Base-by-base conservation (phyloP, 2,888 invertebrate species). In the Tromatobia lineatoria region DNA sequence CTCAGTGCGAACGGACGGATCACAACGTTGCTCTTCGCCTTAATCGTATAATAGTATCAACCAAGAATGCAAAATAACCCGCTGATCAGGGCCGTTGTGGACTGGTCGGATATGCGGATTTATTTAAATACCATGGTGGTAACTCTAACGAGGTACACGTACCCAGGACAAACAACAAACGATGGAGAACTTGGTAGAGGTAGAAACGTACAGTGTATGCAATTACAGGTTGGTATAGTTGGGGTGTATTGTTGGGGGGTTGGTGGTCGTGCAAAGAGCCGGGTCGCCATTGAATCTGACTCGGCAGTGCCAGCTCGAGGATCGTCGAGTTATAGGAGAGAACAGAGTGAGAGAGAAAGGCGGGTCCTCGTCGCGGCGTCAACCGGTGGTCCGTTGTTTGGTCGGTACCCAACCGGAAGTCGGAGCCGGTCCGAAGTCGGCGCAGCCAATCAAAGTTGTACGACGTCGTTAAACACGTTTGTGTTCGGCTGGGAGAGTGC, bases 401-500 rank as follows among this genome's bases (percentile, higher is more conserved):
- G 74, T 38, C 45, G 75, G 54, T 69, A 79, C 70, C 70, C 76
- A 13, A 81, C 52, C 69, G 86, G 81, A 76, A 82, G 85, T 86
- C 69, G 34, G 42, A 85, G 83, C 85, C 85, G 80, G 66, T 84
- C 83, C 82, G 57, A 88, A 89, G 88, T 89, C 87, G 82, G 79
- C 81, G 71, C 77, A 75, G 86, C 88, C 88, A 89, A 89, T 90
- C 88, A 88, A 90, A 90, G 85, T 90, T 88, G 82, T 74, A 86
- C 85, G 83, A 87, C 83, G 73, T 89, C 87, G 89, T 89, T 87
- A 89, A 88, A 88, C 88, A 87, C 85, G 70, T 73, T 84, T 77
- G 77, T 80, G 69, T 69, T 81, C 34, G 52, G 18, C 47, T 18
- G 50, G 29, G n/a, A 20, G 50, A 52, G 52, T 25, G 70, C 54